Conservation (phyloP, 2,797 vertebrate species). For the Otolemur crassicaudatus region DNA sequence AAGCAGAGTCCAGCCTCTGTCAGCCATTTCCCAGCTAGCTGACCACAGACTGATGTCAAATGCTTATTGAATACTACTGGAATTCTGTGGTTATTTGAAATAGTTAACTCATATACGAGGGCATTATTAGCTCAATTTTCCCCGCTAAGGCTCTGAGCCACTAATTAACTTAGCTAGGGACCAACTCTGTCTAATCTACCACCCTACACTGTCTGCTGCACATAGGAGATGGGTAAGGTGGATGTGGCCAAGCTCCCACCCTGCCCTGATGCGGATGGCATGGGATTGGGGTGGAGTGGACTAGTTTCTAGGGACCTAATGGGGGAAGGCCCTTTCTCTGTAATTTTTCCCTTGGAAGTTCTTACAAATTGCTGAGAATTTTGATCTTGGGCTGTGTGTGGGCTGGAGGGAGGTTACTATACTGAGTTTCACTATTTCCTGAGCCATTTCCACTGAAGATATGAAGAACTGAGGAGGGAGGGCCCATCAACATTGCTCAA, state of each 20-base stretch:
- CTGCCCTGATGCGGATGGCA: neutral
- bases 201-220: neutral
- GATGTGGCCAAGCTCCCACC: neutral
- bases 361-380: neutral
- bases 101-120: neutral
- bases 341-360: conserved; percentile 7
- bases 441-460: conserved; percentile 32
- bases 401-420: neutral
- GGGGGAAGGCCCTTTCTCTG: neutral
- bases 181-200: neutral
- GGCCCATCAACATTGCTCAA: neutral
- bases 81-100: conserved; percentile 8
- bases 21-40: neutral
- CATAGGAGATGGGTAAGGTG: neutral
- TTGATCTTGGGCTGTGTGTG: neutral
- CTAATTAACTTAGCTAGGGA: neutral
- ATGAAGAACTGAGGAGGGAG: conserved; percentile 34
- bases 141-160: neutral
- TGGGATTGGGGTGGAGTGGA: neutral
- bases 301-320: neutral
- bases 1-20: neutral
- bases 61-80: neutral
- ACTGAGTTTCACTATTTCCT: conserved; percentile 19
- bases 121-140: neutral
- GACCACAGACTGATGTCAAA: neutral